A percentile compares a stretch with the other conserved stretches of the same genome.
phyloP scores from a whole-genome alignment of 2,113 vertebrate species.

The Pomatorhinus ruficollis region DNA sequence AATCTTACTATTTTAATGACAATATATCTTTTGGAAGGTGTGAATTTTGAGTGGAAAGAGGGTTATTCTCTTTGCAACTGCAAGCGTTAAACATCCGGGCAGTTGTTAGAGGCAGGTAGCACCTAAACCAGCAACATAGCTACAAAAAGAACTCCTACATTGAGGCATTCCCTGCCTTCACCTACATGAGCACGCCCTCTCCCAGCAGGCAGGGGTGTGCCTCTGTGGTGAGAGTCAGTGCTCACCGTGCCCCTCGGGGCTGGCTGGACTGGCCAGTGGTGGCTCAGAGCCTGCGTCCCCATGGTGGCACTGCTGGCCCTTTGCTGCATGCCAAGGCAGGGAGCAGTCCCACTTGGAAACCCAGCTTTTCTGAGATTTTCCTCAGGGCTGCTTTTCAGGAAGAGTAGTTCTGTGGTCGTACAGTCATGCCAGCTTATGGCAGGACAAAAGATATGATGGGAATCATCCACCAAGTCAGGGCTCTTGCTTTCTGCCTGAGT shows the following conservation, averaged over 20 bases:
- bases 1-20: not conserved
- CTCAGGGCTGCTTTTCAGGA: not conserved
- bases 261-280: not conserved
- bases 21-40: not conserved
- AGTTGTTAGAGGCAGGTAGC: not conserved
- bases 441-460: not conserved
- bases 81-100: not conserved
- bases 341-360: not conserved
- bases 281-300: accelerated
- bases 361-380: not conserved
- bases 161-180: not conserved
- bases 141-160: not conserved
- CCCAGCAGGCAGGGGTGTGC: not conserved
- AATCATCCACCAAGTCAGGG: not conserved
- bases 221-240: not conserved
- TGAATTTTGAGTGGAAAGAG: not conserved
- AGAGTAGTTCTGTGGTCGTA: not conserved
- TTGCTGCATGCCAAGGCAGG: accelerated
- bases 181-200: accelerated
- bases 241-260: accelerated
- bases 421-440: accelerated
- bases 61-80: not conserved
- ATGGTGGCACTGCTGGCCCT: accelerated
- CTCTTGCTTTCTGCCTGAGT: not conserved
- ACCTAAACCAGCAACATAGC: not conserved